A percentile compares a stretch with the other conserved stretches of the same genome.
These are phyloP conservation scores for Brenthis daphne DNA, from an alignment of 2,888 invertebrate species.

Conservation along the genomic window DNA sequence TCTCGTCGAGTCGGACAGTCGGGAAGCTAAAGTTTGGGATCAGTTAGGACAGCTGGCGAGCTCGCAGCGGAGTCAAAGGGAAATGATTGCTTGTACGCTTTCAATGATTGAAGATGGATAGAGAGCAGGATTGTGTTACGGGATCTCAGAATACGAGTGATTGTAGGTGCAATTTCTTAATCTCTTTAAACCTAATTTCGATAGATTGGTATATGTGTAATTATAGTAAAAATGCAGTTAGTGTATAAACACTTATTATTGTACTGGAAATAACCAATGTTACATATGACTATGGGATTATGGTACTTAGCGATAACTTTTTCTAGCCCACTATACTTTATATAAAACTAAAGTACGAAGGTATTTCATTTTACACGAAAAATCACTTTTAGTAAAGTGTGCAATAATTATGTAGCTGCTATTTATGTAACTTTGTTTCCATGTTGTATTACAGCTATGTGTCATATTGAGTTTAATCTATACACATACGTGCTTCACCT, in stretches of 20 bases:
- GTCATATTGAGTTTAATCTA: too few relatives aligned
- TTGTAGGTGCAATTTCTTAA: too few relatives aligned
- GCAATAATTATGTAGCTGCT: too few relatives aligned
- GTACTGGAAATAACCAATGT: not conserved
- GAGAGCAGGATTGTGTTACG: not conserved
- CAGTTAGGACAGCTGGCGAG: not conserved
- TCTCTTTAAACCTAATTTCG: too few relatives aligned
- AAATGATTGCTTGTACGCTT: constrained; percentile 6
- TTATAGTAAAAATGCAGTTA: not conserved
- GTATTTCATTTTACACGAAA: too few relatives aligned
- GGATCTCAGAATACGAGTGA: not conserved
- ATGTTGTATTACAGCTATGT: too few relatives aligned
- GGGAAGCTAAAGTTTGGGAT: not conserved
- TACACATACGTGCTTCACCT: too few relatives aligned
- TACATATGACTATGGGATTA: not conserved
- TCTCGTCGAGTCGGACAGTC: not conserved
- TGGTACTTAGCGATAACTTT: not conserved
- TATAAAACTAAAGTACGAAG: too few relatives aligned
- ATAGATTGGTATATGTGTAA: not conserved
- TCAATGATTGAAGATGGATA: constrained; percentile 6
- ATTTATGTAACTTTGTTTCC: too few relatives aligned
- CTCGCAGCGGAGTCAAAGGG: not conserved
- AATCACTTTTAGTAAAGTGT: too few relatives aligned
- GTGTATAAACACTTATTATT: not conserved
- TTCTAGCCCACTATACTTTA: too few relatives aligned